Evolutionary conservation across 2,113 vertebrate species (phyloP), one percentile per base, ranked within the genome.

Genomic region (Coptodon rendalli): DNA sequence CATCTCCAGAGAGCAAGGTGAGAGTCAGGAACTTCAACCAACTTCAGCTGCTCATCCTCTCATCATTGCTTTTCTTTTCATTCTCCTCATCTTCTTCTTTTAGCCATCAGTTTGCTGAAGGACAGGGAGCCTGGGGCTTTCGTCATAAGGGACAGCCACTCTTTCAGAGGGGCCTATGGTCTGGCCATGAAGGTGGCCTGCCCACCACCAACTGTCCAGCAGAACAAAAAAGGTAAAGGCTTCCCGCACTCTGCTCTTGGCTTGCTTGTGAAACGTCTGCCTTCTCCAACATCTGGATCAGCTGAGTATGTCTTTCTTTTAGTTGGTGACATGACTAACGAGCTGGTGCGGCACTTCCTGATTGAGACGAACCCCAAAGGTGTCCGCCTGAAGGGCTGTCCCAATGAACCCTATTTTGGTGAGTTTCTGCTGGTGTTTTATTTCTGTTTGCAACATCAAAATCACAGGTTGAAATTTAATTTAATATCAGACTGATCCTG

Each of bases 151-250:
- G 98, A 99, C 96, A 99, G 98, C 92, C 98, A 99, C 93, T 99
- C 98, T 29, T 99, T 99, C 97, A 97, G 98, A 2, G 98, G 98
- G 59, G 98, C 98, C 83, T 99, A 99, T 0, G 98, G 98, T 34
- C 95, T 99, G 4, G 98, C 98, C 86, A 98, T 99, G 98, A 99
- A 99, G 92, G 98, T 99, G 50, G 98, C 98, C 68, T 98, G 98
- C 11, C 98, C 98, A 0, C 98, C 98, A n/a, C 98, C 98, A 5
- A 98, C 97, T 0, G 93, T 94, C 84, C 98, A 98, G 89, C 98
- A 98, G 90, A 98, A 93, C 95, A 99, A 99, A 89, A 99, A 99
- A 97, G 98, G 98, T 99, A 80, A 80, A 66, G 17, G 45, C 8
- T 34, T 78, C 1, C 45, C 6, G 0, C 9, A 31, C 17, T 52